Evolutionary conservation across 1,140 invertebrate species (phyloP).

Genomic region (Apis laboriosa): DNA sequence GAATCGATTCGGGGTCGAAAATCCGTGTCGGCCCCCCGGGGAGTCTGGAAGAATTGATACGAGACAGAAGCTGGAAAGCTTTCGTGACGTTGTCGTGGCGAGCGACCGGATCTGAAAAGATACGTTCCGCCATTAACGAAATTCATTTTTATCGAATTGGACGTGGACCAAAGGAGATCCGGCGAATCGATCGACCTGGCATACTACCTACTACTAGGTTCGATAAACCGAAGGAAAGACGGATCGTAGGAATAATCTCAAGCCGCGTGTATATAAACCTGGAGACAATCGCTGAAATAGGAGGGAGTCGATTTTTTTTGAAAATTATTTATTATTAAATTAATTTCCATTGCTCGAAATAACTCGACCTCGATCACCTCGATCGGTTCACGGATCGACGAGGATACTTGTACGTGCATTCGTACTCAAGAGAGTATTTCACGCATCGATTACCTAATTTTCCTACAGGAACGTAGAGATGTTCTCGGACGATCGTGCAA

Average conservation of each 20-base stretch:
- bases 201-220: not conserved
- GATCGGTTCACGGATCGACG: too few relatives aligned
- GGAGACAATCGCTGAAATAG: too few relatives aligned
- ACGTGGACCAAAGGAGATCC: not conserved
- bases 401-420: too few relatives aligned
- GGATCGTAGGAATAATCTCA: too few relatives aligned
- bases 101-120: not conserved
- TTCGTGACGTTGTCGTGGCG: not conserved
- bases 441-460: conserved; percentile 19
- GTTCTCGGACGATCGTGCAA: conserved; percentile 15
- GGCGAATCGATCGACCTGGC: not conserved
- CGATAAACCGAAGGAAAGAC: not conserved
- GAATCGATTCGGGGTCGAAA: not conserved
- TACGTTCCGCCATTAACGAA: conserved; percentile 24
- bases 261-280: too few relatives aligned
- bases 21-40: conserved; percentile 14
- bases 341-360: too few relatives aligned
- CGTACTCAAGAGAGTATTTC: not conserved
- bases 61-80: not conserved
- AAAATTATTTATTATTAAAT: too few relatives aligned
- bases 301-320: too few relatives aligned
- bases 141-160: conserved; percentile 37
- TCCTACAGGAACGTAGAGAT: not conserved
- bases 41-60: conserved; percentile 13
- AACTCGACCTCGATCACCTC: too few relatives aligned